Base-by-base conservation (phyloP, 2,888 invertebrate species). In the Diaphora mendica region DNA sequence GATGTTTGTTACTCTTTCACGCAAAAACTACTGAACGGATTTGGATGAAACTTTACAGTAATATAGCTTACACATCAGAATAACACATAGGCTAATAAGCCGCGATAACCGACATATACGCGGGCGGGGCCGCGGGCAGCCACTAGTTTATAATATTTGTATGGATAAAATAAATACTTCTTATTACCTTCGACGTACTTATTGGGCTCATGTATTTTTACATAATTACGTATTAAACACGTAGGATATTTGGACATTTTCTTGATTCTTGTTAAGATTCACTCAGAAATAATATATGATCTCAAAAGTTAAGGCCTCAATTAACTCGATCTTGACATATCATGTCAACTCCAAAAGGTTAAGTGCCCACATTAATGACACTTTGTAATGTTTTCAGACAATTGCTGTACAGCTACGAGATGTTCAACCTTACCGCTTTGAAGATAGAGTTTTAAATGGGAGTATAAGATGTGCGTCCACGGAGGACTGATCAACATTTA, bases 401-500 rank as follows among this genome's bases (percentile, higher is more conserved):
- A 66, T 76, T 68, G 70, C 62, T 39, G 55, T 68, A 51, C 68
- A 39, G 51, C 64, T 44, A 78, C 75, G 67, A 64, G 44, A 83
- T 26, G 65, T 74, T 78, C 68, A 67, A 71, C 78, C 72, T 77
- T 77, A 77, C 26, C 0, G 13, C 55, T 0, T 68, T 13, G n/a
- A 79, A 7, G 8, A 70, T 73, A 80, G 39, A 77, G 82, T 77
- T 67, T 62, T 78, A 74, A 77, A 85, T 85, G 79, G 77, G 75
- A 51, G 17, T 77, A 77, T 85, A 90, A 87, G 77, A 90, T 90
- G 90, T 82, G 78, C 80, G 79, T 82, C 79, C 84, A 86, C 78
- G 79, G 78, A 79, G 81, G 79, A 76, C 82, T 78, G 71, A 77
- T 69, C 78, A 77, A 82, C 79, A 78, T 82, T 83, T 78, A 78